Evolutionary conservation across 2,888 invertebrate genomes (phyloP).

Genomic region (Gastracanthus pulcherrimus): DNA sequence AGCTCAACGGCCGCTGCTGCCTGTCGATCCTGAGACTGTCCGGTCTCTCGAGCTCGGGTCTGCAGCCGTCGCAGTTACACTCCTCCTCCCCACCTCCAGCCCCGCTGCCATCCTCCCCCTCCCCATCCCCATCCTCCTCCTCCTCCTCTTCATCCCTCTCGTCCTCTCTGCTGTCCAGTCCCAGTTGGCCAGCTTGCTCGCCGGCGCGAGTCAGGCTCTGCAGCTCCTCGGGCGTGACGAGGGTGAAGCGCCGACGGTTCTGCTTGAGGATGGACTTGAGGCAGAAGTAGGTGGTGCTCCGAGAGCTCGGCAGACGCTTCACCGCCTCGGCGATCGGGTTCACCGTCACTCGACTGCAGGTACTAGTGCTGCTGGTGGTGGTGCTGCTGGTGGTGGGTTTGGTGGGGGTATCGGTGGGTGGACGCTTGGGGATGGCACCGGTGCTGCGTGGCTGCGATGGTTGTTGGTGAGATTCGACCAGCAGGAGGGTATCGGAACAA

Average conservation of each 20-base stretch:
- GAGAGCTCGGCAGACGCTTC: conserved; percentile 67
- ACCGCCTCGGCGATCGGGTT: conserved; percentile 67
- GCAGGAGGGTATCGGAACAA: background rate
- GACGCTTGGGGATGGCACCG: conserved; percentile 70
- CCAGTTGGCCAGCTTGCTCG: background rate
- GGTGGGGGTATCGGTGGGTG: conserved; percentile 1
- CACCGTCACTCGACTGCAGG: conserved; percentile 64
- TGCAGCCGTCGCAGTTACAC: conserved; percentile 39
- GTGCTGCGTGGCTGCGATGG: conserved; percentile 21
- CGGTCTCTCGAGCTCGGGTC: conserved; percentile 29
- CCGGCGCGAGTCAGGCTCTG: conserved; percentile 46
- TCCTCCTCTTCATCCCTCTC: conserved; percentile 34
- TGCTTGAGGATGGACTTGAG: conserved; percentile 74
- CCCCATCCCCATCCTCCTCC: conserved; percentile 14
- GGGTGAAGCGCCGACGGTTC: conserved; percentile 71
- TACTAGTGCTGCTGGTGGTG: conserved; percentile 1
- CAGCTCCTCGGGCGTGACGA: conserved; percentile 69
- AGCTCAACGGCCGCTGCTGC: conserved; percentile 39
- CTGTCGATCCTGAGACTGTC: conserved; percentile 33
- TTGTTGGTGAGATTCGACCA: background rate
- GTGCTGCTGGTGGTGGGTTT: background rate
- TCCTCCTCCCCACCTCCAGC: too few relatives aligned
- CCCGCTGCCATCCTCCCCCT: background rate
- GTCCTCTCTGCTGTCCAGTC: conserved; percentile 26
- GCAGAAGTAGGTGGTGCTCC: conserved; percentile 72